Evolutionary conservation across 1,140 invertebrate species (phyloP), one percentile per base, ranked within the genome.

Genomic region (Musca vetustissima): DNA sequence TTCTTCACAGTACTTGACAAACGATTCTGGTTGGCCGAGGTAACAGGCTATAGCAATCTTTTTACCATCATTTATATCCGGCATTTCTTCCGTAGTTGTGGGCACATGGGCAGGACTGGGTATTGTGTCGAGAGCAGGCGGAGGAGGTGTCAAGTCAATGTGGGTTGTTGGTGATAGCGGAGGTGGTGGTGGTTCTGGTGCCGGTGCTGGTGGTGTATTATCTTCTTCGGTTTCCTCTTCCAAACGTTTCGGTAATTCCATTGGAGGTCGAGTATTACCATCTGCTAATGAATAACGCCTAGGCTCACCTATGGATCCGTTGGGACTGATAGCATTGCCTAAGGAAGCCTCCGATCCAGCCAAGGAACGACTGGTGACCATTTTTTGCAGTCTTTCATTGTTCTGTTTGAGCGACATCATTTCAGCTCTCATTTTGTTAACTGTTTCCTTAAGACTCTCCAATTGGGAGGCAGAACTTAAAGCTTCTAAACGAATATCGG

Each of bases 341-440:
- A 93, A 81, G 32, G 92, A 93, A 68, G 87, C 91, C 72, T 93
- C 90, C 9, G 92, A 93, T 1, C 92, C 93, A 1, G 91, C 91
- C 47, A 93, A 77, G 0, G 92, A 93, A 74, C 93, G 90, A 24
- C 89, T 92, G 4, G 91, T 91, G 1, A 97, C 92, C 72, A 96
- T 84, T 73, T 93, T 88, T 76, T 98, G 95, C 0, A 99, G 86
- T 43, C 96, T 87, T 76, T 98, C 95, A 82, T 98, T 98, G 80
- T 98, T 98, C 76, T 98, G 95, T 80, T 98, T 98, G 73, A 99
- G 84, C 74, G 92, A 95, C 73, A 95, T 85, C 95, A 98, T 98
- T 85, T 99, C 96, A 80, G 92, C 92, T 84, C 94, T 92, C 95
- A 98, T 97, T 84, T 96, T 96, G 75, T 92, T 95, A 76, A 98